Evolutionary conservation across 2,113 vertebrate genomes (phyloP), one percentile per base, ranked within the genome.

Genomic region (Rhinopomastus cyanomelas): DNA sequence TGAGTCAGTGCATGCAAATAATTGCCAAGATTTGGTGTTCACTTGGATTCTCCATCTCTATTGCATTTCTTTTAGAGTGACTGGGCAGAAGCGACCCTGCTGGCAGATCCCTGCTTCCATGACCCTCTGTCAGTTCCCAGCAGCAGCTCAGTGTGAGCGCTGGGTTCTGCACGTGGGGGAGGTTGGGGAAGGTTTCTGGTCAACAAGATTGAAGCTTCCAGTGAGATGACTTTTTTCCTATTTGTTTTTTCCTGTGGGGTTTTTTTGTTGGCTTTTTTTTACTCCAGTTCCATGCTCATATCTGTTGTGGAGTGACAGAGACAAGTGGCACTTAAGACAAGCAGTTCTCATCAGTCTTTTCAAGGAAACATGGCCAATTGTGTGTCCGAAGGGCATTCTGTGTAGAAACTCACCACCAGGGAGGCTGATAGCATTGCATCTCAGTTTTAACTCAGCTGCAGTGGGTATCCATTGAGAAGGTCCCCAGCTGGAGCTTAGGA

Each of bases 21-120:
- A 27, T 25, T 36, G 65, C 39, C 56, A 6, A 62, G 26, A 1
- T 32, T 30, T 34, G 76, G 56, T 8, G 16, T 53, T 11, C 25
- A 11, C 5, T 2, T 0, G 6, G 6, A 0, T 21, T 59, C 16
- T 53, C 30, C 2, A 0, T 36, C 67, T 37, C 46, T 23, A 29
- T 16, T 2, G 1, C 12, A 1, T n/a, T 48, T 36, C 25, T 32
- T 42, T 22, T 32, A 36, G 73, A 36, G 49, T 1, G 4, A 29
- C 68, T 1, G 56, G 25, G 17, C 66, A 60, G 30, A 39, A 69
- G 42, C 1, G 9, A 4, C 9, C 3, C 6, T 0, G 6, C 52
- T 30, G 37, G 29, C 8, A 8, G 2, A 1, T 18, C 5, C 0
- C 4, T 37, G 44, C 66, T 12, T 26, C 36, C 7, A 1, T 2